Base-by-base conservation (phyloP, 2,797 vertebrate genomes). In the Syngnathus acus region DNA sequence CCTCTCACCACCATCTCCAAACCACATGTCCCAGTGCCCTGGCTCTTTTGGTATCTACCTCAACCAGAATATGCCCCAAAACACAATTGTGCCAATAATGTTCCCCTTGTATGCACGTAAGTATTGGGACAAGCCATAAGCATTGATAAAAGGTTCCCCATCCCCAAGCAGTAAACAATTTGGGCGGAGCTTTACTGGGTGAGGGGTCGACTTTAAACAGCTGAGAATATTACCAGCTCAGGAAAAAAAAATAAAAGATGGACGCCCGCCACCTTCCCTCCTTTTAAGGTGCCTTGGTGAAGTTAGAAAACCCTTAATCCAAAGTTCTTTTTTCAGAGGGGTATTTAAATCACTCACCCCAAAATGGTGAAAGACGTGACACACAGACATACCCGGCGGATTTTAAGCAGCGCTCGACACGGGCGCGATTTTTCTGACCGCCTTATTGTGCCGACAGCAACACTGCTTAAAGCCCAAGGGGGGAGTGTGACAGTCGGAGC, bases 391-490 rank as follows among this genome's bases (percentile, higher is more conserved):
- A 86, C 70, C 78, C 71, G 78, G 67, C 68, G 81, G 83, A 85
- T 83, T 89, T 90, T 87, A 78, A 87, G 86, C 87, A 89, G 88
- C 82, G 86, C 78, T 84, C 84, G 84, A 81, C 83, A 79, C 32
- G 17, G 45, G 63, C 70, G 73, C 32, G 71, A 42, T 37, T 45
- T 65, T 62, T 60, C 60, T 7, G 21, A 32, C 14, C 21, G 5
- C 54, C 7, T 53, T 75, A 26, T 26, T 55, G 66, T 53, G 57
- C 38, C 59, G 67, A 78, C 68, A 83, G 78, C 78, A 79, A 87
- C 86, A 81, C 87, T 90, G 88, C 89, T 92, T 81, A 89, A 90
- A 92, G 81, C 87, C 88, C 81, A 75, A 32, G 26, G 74, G 82
- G 78, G 79, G 72, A 81, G 68, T 75, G 72, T 80, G 78, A 82